These are phyloP conservation scores for Rhaphigaster nebulosa DNA, from an alignment of 2,888 invertebrate genomes.

Conservation along the genomic window DNA sequence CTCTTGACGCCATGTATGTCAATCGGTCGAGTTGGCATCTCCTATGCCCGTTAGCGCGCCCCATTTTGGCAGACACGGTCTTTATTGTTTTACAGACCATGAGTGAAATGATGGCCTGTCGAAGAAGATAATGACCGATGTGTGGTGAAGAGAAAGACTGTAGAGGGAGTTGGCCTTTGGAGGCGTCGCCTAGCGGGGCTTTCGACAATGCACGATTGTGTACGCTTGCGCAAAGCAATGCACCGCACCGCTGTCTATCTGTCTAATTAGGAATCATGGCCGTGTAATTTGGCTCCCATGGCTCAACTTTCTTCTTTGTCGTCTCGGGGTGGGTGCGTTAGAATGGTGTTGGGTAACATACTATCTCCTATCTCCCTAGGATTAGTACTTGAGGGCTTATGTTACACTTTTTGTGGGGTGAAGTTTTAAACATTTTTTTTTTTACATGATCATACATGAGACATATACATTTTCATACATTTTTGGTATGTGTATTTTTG, in stretches of 20 bases:
- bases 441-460: too few relatives aligned
- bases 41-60: slow-evolving; percentile 10
- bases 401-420: not conserved
- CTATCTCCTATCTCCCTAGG: not conserved
- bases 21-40: not conserved
- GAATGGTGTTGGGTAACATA: not conserved
- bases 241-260: not conserved
- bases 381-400: not conserved
- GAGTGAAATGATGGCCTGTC: slow-evolving; percentile 40
- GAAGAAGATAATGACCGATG: slow-evolving; percentile 36
- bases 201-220: slow-evolving; percentile 22
- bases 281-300: slow-evolving; percentile 29
- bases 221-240: slow-evolving; percentile 41
- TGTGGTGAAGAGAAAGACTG: slow-evolving; percentile 33
- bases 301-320: slow-evolving; percentile 23
- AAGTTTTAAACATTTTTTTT: too few relatives aligned
- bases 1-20: not conserved
- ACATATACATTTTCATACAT: too few relatives aligned
- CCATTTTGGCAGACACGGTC: slow-evolving; percentile 5
- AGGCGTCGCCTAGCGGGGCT: slow-evolving; percentile 13
- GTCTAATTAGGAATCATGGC: slow-evolving; percentile 21
- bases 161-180: not conserved
- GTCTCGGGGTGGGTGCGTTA: not conserved
- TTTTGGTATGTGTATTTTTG: too few relatives aligned
- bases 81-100: slow-evolving; percentile 16